Evolutionary conservation across 2,113 vertebrate species (phyloP).

Genomic region (Ictalurus furcatus): DNA sequence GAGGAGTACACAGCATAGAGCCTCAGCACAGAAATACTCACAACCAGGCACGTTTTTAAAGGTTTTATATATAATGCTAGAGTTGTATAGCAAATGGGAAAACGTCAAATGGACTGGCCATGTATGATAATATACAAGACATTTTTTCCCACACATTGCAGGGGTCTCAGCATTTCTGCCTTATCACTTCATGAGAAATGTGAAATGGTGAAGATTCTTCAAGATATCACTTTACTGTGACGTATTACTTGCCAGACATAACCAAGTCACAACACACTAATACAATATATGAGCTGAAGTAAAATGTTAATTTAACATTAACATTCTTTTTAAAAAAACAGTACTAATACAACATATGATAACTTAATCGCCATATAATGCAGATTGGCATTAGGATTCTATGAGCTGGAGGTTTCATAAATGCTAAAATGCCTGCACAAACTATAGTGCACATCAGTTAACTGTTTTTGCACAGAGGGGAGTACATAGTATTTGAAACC

Average conservation of each 20-base stretch:
- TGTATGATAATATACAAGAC: not conserved
- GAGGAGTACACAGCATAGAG: conserved; percentile 61
- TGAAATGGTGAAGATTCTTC: not conserved
- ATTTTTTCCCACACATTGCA: not conserved
- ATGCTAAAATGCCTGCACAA: not conserved
- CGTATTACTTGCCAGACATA: not conserved
- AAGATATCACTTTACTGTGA: not conserved
- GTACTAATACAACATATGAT: not conserved
- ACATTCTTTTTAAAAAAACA: not conserved
- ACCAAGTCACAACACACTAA: not conserved
- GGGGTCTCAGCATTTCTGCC: not conserved
- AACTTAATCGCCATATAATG: not conserved
- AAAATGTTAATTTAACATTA: not conserved
- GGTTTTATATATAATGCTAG: not conserved
- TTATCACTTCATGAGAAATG: not conserved
- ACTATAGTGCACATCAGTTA: not conserved
- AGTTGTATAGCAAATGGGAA: not conserved
- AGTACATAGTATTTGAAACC: conserved; percentile 22
- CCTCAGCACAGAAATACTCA: conserved; percentile 67
- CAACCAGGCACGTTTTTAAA: conserved; percentile 64
- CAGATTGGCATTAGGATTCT: not conserved
- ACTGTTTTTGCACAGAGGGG: conserved; percentile 4
- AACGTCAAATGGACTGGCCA: not conserved
- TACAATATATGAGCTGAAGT: not conserved
- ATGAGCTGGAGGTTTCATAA: not conserved